Evolutionary conservation across 2,888 invertebrate genomes (phyloP).

Genomic region (Pachliopta kotzebuea): DNA sequence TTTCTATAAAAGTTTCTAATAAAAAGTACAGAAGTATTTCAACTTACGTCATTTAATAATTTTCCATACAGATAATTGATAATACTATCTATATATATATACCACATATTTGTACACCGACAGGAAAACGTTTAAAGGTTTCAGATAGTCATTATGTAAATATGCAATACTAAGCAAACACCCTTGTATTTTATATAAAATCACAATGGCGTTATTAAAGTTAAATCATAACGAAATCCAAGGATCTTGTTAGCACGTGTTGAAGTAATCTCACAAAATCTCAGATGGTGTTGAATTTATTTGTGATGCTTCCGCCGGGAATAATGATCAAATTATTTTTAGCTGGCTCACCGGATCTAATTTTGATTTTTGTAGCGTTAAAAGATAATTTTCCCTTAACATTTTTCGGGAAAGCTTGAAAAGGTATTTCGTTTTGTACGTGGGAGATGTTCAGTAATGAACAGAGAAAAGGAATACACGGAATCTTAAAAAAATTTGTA

Average conservation of each 20-base stretch:
- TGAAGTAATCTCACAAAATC: conserved; percentile 5
- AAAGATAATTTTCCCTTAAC: background rate
- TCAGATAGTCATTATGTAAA: background rate
- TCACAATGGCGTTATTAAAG: background rate
- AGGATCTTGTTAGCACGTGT: conserved; percentile 3
- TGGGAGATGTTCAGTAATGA: too few relatives aligned
- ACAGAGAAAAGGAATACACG: too few relatives aligned
- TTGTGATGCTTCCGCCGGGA: background rate
- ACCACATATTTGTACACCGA: background rate
- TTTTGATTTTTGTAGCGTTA: background rate
- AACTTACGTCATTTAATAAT: too few relatives aligned
- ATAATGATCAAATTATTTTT: conserved; percentile 6
- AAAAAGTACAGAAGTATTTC: too few relatives aligned
- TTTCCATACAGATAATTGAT: too few relatives aligned
- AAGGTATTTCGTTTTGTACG: background rate
- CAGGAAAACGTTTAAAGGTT: background rate
- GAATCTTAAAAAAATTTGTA: too few relatives aligned
- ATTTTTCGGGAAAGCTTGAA: background rate
- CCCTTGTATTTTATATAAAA: background rate
- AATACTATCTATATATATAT: background rate
- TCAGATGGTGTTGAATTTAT: background rate
- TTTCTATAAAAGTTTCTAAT: too few relatives aligned
- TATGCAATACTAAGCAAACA: background rate
- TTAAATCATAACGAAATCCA: background rate
- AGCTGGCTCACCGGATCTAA: background rate